Conservation (phyloP, 2,797 vertebrate species). For the Enteromius unitaeniatus region DNA sequence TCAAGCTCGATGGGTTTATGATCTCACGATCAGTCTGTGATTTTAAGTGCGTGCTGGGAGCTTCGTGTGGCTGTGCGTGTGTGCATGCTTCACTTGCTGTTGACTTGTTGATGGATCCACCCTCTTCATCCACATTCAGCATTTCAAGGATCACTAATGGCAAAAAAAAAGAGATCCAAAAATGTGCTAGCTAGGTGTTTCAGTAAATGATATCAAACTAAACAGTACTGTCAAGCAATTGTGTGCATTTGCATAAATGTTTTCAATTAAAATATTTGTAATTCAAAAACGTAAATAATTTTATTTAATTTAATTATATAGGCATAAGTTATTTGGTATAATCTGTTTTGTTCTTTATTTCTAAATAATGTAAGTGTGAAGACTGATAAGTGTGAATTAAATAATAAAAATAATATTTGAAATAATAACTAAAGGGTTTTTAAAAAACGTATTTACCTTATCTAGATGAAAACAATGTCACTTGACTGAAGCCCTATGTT, state of each 20-base stretch:
- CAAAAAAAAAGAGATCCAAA: neutral
- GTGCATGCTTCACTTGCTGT: conserved; percentile 39
- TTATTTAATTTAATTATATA: too few relatives aligned
- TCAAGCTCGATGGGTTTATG: neutral
- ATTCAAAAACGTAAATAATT: neutral
- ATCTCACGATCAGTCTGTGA: neutral
- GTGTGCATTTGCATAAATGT: too few relatives aligned
- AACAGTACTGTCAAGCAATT: too few relatives aligned
- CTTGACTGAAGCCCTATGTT: neutral
- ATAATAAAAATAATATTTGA: neutral
- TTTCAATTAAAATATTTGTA: too few relatives aligned
- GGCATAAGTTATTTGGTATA: neutral
- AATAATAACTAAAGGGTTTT: neutral
- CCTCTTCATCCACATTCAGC: conserved; percentile 8
- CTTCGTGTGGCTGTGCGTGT: conserved; percentile 10
- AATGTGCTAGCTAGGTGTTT: neutral
- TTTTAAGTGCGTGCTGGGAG: conserved; percentile 13
- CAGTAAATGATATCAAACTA: neutral
- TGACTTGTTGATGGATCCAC: conserved; percentile 22
- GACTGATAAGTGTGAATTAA: neutral
- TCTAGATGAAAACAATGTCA: neutral
- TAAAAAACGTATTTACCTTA: too few relatives aligned
- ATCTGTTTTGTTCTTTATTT: neutral
- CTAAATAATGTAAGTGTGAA: neutral
- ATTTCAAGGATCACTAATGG: neutral